Percentiles rank a stretch among this genome's conserved stretches.
Evolutionary conservation across 2,113 vertebrate genomes (phyloP).

Genomic region (Oryzias curvinotus): DNA sequence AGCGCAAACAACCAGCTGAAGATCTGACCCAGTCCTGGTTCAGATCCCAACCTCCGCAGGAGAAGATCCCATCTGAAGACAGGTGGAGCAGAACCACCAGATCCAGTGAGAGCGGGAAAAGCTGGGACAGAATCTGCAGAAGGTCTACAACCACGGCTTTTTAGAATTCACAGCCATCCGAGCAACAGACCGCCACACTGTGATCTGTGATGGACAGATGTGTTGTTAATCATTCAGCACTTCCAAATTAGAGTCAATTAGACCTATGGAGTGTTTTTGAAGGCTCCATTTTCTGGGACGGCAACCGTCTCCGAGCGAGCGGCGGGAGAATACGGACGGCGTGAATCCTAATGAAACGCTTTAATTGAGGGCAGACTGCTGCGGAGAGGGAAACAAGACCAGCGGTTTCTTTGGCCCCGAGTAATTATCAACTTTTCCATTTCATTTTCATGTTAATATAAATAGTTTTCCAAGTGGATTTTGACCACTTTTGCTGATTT

Average conservation of each 20-base stretch:
- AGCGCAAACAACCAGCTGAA: too few species aligned
- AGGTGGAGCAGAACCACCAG: too few species aligned
- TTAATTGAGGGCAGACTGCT: slow-evolving; percentile 55
- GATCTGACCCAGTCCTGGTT: too few species aligned
- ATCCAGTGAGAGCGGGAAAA: too few species aligned
- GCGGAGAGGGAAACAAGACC: slow-evolving; percentile 27
- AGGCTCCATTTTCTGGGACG: slow-evolving; percentile 21
- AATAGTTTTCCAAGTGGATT: slow-evolving; percentile 21
- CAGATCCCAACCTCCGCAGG: too few species aligned
- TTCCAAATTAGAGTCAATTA: slow-evolving; percentile 31
- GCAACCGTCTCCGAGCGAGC: slow-evolving; percentile 17
- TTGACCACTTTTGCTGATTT: slow-evolving; percentile 20
- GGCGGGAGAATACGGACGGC: slow-evolving; percentile 18
- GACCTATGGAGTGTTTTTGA: slow-evolving; percentile 22
- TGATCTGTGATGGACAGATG: background rate
- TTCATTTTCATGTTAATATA: slow-evolving; percentile 61
- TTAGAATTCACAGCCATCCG: too few species aligned
- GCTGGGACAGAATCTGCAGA: too few species aligned
- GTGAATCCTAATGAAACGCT: slow-evolving; percentile 52
- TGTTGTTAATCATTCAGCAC: slow-evolving; percentile 30
- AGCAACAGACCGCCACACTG: background rate
- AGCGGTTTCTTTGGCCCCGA: slow-evolving; percentile 35
- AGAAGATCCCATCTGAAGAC: too few species aligned
- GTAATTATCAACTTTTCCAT: slow-evolving; percentile 45
- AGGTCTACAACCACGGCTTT: too few species aligned